These are phyloP conservation scores for Dicycla oo DNA, from an alignment of 2,888 invertebrate species.

Conservation along the genomic window DNA sequence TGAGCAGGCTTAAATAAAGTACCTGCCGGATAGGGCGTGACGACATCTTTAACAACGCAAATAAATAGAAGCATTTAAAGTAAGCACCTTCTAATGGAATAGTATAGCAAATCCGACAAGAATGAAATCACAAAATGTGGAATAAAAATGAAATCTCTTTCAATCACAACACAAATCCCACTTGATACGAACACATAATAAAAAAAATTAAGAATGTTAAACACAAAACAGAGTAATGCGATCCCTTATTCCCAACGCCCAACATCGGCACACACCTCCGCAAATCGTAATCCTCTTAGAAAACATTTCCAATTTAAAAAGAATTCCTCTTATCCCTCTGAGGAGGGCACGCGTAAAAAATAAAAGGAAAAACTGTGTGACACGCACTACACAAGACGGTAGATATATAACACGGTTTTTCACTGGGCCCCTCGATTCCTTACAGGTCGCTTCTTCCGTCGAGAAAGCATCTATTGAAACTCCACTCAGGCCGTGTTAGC, in stretches of 20 bases:
- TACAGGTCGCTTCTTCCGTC: constrained; percentile 89
- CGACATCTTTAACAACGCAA: constrained; percentile 35
- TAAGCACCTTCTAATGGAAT: constrained; percentile 9
- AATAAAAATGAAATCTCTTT: constrained; percentile 53
- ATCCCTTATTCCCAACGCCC: constrained; percentile 83
- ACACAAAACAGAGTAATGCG: constrained; percentile 81
- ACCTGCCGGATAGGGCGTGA: constrained; percentile 61
- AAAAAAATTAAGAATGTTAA: constrained; percentile 78
- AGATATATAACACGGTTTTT: constrained; percentile 79
- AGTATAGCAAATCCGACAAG: constrained; percentile 17
- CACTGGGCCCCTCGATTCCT: constrained; percentile 86
- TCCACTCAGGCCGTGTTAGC: constrained; percentile 90
- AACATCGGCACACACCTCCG: constrained; percentile 85
- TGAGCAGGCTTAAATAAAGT: constrained; percentile 59
- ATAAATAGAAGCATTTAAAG: constrained; percentile 18
- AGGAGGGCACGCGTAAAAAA: constrained; percentile 89
- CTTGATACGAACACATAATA: constrained; percentile 68
- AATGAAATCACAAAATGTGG: constrained; percentile 19
- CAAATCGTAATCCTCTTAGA: constrained; percentile 91
- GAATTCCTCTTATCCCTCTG: constrained; percentile 89
- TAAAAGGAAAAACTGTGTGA: constrained; percentile 88
- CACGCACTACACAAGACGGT: constrained; percentile 78
- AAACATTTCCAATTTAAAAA: constrained; percentile 91
- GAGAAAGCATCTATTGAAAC: constrained; percentile 90
- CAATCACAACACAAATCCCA: constrained; percentile 65